These are phyloP conservation scores for Sciurus carolinensis DNA, from an alignment of 2,797 vertebrate genomes.

Conservation along the genomic window DNA sequence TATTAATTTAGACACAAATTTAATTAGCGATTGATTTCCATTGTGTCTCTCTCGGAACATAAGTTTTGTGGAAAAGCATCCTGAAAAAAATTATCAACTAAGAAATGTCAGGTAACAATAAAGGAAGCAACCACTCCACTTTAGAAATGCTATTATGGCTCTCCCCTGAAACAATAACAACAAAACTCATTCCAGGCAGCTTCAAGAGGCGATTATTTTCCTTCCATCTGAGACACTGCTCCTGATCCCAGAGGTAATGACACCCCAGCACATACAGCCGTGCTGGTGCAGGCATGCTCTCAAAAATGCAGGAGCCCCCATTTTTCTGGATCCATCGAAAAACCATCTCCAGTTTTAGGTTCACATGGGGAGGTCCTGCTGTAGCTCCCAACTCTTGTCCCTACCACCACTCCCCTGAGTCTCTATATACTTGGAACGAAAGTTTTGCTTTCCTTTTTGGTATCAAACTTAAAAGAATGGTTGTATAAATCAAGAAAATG, in stretches of 20 bases:
- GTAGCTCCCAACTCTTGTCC: background rate
- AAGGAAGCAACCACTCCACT: background rate
- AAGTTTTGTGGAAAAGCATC: constrained; percentile 83
- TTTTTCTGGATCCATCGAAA: background rate
- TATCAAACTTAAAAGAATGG: background rate
- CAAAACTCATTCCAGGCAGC: constrained; percentile 26
- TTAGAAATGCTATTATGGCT: constrained; percentile 28
- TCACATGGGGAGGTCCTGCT: background rate
- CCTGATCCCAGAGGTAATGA: background rate
- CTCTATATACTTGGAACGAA: background rate
- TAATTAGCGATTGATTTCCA: constrained; percentile 90
- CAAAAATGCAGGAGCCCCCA: fast-evolving
- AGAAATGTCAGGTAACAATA: constrained; percentile 63
- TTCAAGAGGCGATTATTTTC: constrained; percentile 4
- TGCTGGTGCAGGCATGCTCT: fast-evolving
- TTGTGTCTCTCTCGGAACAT: constrained; percentile 85
- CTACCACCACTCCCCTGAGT: background rate
- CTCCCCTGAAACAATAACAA: constrained; percentile 49
- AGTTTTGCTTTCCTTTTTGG: background rate
- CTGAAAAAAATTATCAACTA: constrained; percentile 73
- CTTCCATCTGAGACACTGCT: background rate
- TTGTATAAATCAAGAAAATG: background rate
- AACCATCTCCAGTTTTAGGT: background rate
- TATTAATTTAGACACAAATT: constrained; percentile 91
- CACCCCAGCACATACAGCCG: background rate